Conservation (phyloP, 2,797 vertebrate genomes). For the Merluccius polli region DNA sequence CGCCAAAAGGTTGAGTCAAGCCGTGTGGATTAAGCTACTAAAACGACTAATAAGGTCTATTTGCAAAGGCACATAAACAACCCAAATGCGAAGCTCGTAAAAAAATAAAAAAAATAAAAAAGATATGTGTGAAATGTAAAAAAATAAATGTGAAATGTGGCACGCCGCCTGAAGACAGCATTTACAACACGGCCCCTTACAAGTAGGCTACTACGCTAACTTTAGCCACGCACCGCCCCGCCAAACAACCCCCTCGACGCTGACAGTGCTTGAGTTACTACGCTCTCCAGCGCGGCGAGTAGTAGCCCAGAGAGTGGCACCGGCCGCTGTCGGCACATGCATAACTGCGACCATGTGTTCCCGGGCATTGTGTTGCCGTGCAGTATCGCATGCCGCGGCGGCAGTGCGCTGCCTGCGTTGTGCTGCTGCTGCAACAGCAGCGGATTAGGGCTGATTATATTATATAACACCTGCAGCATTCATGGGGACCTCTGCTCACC, state of each 20-base stretch:
- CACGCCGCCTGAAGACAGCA: background rate
- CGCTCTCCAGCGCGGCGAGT: background rate
- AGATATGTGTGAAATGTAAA: too few species aligned
- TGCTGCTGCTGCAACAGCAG: constrained; percentile 15
- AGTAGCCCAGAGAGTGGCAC: too few species aligned
- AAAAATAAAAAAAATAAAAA: too few species aligned
- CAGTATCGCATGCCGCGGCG: background rate
- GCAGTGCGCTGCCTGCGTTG: background rate
- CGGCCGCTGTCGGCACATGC: constrained; percentile 10
- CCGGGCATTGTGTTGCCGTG: constrained; percentile 28
- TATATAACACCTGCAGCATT: constrained; percentile 50
- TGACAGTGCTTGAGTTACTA: constrained; percentile 8
- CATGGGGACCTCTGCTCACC: constrained; percentile 31
- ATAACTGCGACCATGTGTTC: constrained; percentile 33
- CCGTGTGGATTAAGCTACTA: background rate
- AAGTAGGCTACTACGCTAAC: background rate
- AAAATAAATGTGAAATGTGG: background rate
- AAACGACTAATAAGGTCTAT: background rate
- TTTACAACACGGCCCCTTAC: background rate
- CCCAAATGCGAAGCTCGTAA: background rate
- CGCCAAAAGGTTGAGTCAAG: too few species aligned
- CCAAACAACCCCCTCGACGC: constrained; percentile 4
- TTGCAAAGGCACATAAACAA: background rate
- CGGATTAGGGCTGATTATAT: constrained; percentile 56
- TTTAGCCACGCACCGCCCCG: background rate